Conservation (phyloP, 2,888 invertebrate genomes). For the Meloe dianella region DNA sequence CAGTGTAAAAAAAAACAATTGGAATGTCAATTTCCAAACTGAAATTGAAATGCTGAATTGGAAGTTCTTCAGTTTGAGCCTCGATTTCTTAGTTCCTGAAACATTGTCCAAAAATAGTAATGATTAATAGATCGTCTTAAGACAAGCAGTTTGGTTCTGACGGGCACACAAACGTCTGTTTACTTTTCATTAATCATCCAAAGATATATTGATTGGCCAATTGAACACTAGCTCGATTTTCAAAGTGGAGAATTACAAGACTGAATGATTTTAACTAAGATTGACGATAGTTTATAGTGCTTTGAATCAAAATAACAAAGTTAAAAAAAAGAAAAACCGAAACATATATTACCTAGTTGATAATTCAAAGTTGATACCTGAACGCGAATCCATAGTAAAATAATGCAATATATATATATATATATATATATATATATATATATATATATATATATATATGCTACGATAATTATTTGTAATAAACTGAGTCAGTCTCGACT, state of each 20-base stretch:
- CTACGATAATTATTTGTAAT: no score
- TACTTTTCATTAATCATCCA: constrained; percentile 9
- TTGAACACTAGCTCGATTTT: not conserved
- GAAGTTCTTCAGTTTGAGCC: not conserved
- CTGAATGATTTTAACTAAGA: not conserved
- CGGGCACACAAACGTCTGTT: not conserved
- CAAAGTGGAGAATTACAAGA: not conserved
- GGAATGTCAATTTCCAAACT: not conserved
- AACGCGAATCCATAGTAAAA: no score
- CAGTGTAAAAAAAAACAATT: not conserved
- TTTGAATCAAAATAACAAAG: not conserved
- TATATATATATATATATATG: no score
- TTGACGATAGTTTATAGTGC: not conserved
- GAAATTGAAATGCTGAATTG: not conserved
- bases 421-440: no score
- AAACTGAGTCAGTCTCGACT: no score
- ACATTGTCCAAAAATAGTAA: not conserved
- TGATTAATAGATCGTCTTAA: constrained; percentile 6
- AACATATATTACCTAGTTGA: no score
- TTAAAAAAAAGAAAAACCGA: not conserved
- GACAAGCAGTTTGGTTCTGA: not conserved
- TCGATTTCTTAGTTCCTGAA: not conserved
- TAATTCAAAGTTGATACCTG: no score
- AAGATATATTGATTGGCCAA: not conserved
- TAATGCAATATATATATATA: no score